Evolutionary conservation across 2,888 invertebrate genomes (phyloP), one percentile per base, ranked within the genome.

Genomic region (Carpatolechia fugitivella): DNA sequence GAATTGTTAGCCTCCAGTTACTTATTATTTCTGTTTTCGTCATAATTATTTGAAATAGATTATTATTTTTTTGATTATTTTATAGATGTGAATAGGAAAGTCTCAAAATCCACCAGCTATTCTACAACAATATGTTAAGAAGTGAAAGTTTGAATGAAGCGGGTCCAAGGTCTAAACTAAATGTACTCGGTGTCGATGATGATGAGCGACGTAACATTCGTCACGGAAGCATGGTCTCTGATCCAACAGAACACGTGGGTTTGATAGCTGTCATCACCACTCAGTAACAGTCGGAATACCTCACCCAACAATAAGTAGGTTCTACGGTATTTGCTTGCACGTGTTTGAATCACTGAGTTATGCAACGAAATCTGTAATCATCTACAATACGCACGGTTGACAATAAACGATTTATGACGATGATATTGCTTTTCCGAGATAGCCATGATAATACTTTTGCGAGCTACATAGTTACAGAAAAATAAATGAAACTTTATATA

Each of bases 91-190:
- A n/a, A n/a, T n/a, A n/a, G n/a, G n/a, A n/a, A n/a, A n/a, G n/a
- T n/a, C n/a, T n/a, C n/a, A 54, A 36, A 53, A 44, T 59, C 56
- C 59, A 61, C 55, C 54, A 61, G 58, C 52, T 56, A 60, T 69
- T 72, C 66, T 65, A n/a, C 36, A 50, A 72, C 64, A 68, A 74
- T 73, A 71, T 72, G 70, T 74, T 70, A 70, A 75, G 79, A 79
- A 80, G 85, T 81, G 85, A 85, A 84, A 85, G 85, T 78, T 71
- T 52, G 64, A 66, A 72, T 71, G 69, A 70, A 76, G 68, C 73
- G 72, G 68, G 72, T 74, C 73, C 59, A 72, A 78, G 30, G 70
- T 74, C 73, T 59, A 10, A 36, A 50, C 36, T 50, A 16, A 47
- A 74, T 78, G 76, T 71, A 69, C 70, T 71, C 68, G 44, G 24